These are phyloP conservation scores for Agapornis roseicollis DNA, from an alignment of 2,113 vertebrate genomes.

Conservation along the genomic window DNA sequence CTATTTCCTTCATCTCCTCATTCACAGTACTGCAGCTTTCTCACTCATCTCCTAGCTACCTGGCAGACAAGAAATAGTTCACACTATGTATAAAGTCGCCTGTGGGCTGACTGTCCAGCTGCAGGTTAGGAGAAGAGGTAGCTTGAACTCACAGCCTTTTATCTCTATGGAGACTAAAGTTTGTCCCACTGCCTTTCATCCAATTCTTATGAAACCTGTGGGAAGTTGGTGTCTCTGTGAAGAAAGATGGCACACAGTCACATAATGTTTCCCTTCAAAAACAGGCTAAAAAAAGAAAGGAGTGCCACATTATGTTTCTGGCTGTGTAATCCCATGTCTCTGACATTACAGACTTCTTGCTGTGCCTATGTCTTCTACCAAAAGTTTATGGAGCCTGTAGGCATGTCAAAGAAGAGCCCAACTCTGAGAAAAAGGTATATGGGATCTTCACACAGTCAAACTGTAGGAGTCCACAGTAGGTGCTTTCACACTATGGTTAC, in stretches of 20 bases:
- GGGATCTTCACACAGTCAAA: not conserved
- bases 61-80: not conserved
- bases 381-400: not conserved
- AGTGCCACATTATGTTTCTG: not conserved
- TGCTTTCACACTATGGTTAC: not conserved
- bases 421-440: not conserved
- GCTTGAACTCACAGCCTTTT: not conserved
- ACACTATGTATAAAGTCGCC: not conserved
- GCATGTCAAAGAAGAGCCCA: not conserved
- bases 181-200: not conserved
- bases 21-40: not conserved
- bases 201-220: not conserved
- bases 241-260: not conserved
- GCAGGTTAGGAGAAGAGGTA: not conserved
- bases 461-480: not conserved
- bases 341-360: not conserved
- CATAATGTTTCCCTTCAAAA: not conserved
- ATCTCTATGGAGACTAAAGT: not conserved
- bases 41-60: not conserved
- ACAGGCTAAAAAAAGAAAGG: not conserved
- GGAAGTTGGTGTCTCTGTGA: not conserved
- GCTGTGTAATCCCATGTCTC: not conserved
- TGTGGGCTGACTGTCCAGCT: not conserved
- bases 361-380: not conserved
- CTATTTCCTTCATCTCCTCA: not conserved